Percentiles rank a stretch among this genome's conserved stretches.
Evolutionary conservation across 1,140 invertebrate genomes (phyloP).

Genomic region (Nomia melanderi): DNA sequence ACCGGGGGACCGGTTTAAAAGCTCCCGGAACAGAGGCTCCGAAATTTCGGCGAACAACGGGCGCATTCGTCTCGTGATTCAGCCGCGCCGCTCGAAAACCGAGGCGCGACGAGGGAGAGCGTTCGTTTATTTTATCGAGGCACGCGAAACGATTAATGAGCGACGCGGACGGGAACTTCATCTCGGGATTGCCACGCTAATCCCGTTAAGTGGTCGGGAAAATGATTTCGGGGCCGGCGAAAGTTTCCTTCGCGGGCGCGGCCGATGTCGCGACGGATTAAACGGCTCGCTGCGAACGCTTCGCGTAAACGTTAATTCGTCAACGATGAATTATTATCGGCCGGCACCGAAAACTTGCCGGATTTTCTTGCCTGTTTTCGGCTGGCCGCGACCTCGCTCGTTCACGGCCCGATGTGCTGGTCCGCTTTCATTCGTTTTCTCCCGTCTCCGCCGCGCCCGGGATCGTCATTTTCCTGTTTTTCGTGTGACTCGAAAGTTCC

Average conservation of each 20-base stretch:
- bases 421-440: too few relatives aligned
- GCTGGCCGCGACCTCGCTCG: neutral
- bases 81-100: too few relatives aligned
- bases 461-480: too few relatives aligned
- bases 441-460: too few relatives aligned
- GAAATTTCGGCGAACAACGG: neutral
- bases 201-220: slow-evolving; percentile 29
- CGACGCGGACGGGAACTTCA: slow-evolving; percentile 17
- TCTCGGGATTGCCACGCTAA: slow-evolving; percentile 33
- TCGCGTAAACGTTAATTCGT: slow-evolving; percentile 24
- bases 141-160: slow-evolving; percentile 25
- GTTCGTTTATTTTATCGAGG: slow-evolving; percentile 16
- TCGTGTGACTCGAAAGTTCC: neutral
- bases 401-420: too few relatives aligned
- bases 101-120: too few relatives aligned
- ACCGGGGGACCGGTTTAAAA: neutral
- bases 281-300: slow-evolving; percentile 4
- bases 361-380: neutral
- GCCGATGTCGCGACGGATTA: slow-evolving; percentile 17
- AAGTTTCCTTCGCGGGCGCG: slow-evolving; percentile 21
- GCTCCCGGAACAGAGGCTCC: neutral
- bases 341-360: neutral
- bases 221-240: slow-evolving; percentile 28
- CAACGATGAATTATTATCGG: slow-evolving; percentile 8
- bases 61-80: slow-evolving; percentile 3